Evolutionary conservation across 2,113 vertebrate species (phyloP).

Genomic region (Cololabis saira): DNA sequence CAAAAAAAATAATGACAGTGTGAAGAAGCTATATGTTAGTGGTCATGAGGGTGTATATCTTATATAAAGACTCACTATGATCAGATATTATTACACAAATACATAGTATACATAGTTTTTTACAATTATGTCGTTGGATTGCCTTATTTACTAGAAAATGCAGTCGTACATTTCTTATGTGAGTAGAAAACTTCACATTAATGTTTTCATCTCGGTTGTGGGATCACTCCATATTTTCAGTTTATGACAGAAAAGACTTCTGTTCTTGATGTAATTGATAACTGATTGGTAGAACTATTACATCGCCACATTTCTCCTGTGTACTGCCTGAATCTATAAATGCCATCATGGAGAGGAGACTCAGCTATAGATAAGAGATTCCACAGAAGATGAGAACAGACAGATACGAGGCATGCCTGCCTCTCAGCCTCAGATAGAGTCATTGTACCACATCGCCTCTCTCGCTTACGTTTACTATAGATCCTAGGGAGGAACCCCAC

Average conservation of each 20-base stretch:
- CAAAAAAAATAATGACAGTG: too few species aligned
- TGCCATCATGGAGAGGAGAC: constrained; percentile 1
- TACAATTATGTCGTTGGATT: too few species aligned
- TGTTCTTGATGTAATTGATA: constrained; percentile 39
- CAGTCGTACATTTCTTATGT: constrained; percentile 19
- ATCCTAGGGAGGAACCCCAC: constrained; percentile 19
- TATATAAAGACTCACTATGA: too few species aligned
- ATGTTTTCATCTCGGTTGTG: constrained; percentile 17
- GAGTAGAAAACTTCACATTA: constrained; percentile 27
- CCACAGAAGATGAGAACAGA: constrained; percentile 53
- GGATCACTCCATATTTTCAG: constrained; percentile 16
- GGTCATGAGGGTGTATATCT: too few species aligned
- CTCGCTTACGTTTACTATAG: constrained; percentile 52
- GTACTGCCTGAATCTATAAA: constrained; percentile 20
- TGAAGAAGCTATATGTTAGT: too few species aligned
- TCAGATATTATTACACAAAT: too few species aligned
- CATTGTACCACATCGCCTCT: constrained; percentile 49
- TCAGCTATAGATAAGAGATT: constrained; percentile 6
- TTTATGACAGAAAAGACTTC: constrained; percentile 17
- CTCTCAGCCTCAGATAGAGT: constrained; percentile 49
- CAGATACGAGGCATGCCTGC: constrained; percentile 39
- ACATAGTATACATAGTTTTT: too few species aligned
- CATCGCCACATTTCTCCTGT: constrained; percentile 2
- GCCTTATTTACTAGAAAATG: background rate
- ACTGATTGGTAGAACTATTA: constrained; percentile 35